A percentile compares a stretch with the other conserved stretches of the same genome.
Evolutionary conservation across 2,888 invertebrate genomes (phyloP).

Genomic region (Anthoptus insignis): DNA sequence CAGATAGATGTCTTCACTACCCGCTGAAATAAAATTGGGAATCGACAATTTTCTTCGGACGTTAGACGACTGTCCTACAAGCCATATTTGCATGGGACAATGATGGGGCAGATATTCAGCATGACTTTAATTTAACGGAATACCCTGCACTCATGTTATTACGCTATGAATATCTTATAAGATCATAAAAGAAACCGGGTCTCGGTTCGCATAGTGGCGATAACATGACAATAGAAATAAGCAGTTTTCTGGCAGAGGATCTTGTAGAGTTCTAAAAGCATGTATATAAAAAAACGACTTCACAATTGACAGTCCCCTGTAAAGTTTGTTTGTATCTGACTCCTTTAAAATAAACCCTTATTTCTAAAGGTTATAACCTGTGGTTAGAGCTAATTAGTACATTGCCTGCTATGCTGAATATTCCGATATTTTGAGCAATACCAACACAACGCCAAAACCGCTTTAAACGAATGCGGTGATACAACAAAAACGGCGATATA

Average conservation of each 20-base stretch:
- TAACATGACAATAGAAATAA: neutral
- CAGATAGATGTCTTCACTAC: conserved; percentile 44
- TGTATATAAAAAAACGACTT: no score
- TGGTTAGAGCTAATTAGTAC: no score
- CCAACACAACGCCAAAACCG: no score
- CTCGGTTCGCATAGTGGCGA: neutral
- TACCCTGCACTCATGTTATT: neutral
- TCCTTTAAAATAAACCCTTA: no score
- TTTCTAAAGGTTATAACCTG: no score
- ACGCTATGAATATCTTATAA: conserved; percentile 7
- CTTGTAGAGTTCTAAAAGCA: no score
- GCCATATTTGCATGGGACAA: conserved; percentile 32
- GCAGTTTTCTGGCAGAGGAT: neutral
- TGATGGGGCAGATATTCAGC: conserved; percentile 1
- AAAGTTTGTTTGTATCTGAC: no score
- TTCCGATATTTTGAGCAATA: no score
- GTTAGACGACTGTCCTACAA: conserved; percentile 17
- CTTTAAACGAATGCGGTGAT: no score
- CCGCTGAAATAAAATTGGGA: conserved; percentile 43
- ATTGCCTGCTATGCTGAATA: no score
- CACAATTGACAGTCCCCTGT: no score
- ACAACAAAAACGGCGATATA: no score
- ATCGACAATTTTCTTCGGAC: conserved; percentile 41
- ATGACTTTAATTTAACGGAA: conserved; percentile 17
- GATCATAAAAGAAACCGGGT: neutral